Evolutionary conservation across 2,888 invertebrate species (phyloP), one percentile per base, ranked within the genome.

Genomic region (Drosophila meridionalis): DNA sequence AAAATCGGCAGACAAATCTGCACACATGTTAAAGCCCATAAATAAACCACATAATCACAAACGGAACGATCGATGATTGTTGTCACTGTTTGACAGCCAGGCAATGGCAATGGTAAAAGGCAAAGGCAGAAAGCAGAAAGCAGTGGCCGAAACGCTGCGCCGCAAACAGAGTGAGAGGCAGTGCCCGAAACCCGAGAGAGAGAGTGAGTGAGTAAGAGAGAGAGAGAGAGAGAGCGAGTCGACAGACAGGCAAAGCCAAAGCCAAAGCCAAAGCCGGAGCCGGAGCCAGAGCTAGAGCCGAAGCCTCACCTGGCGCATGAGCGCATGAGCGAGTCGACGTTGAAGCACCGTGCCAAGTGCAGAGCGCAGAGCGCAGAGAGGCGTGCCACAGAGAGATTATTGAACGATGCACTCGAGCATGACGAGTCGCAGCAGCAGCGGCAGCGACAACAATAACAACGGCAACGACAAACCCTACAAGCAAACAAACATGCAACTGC

Each of bases 21-120:
- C 90, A 91, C 91, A 91, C 91, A 91, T 91, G 91, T 91, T 90
- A 90, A 88, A 87, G 90, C 84, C 91, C 92, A 91, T 91, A 91
- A 91, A 91, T 91, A 91, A 91, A 91, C 92, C 92, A 89, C 92
- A 91, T 91, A 91, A 91, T 92, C 92, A 90, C 91, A 91, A 91
- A 91, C 92, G 92, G 91, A 92, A 92, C 91, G 92, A 92, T 91
- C 91, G 92, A 91, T 90, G 89, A 91, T 91, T 91, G 91, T 91
- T 91, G 91, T 91, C 91, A 91, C 92, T 91, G 90, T 87, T 91
- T 91, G 91, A 91, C 91, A 91, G 90, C 85, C 83, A 76, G 75
- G 76, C 80, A 73, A 75, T 69, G 78, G 78, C 73, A 76, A 73
- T 73, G 78, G 79, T 74, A 75, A 77, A 78, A 73, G 70, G 62